These are phyloP conservation scores for Pitta sordida DNA, from an alignment of 2,113 vertebrate species.

Conservation along the genomic window DNA sequence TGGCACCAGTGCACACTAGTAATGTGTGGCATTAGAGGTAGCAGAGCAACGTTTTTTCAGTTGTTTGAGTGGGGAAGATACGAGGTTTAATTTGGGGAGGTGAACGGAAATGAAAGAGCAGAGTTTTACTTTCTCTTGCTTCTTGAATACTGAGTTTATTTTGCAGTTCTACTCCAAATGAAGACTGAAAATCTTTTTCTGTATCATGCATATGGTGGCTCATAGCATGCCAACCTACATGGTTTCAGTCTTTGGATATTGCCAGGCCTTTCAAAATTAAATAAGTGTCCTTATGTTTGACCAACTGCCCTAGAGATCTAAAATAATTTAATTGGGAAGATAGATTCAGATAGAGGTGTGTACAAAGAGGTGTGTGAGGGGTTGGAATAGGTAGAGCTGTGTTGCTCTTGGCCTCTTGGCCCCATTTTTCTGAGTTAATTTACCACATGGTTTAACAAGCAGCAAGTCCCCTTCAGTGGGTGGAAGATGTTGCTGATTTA, in stretches of 20 bases:
- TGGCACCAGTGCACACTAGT: neutral
- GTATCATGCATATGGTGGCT: neutral
- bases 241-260: neutral
- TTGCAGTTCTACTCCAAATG: neutral
- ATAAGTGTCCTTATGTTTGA: neutral
- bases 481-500: neutral
- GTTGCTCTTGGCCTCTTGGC: neutral
- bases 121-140: neutral
- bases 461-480: neutral
- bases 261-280: neutral
- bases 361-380: neutral
- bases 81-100: neutral
- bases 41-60: neutral
- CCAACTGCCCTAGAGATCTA: neutral
- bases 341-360: neutral
- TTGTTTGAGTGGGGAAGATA: neutral
- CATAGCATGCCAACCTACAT: neutral
- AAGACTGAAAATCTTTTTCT: neutral
- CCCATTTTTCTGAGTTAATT: neutral
- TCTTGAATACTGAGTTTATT: neutral
- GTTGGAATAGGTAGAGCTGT: neutral
- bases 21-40: neutral
- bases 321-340: neutral
- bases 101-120: neutral
- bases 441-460: neutral